Base-by-base conservation (phyloP, 2,797 vertebrate species). In the Sebastes iracundus region DNA sequence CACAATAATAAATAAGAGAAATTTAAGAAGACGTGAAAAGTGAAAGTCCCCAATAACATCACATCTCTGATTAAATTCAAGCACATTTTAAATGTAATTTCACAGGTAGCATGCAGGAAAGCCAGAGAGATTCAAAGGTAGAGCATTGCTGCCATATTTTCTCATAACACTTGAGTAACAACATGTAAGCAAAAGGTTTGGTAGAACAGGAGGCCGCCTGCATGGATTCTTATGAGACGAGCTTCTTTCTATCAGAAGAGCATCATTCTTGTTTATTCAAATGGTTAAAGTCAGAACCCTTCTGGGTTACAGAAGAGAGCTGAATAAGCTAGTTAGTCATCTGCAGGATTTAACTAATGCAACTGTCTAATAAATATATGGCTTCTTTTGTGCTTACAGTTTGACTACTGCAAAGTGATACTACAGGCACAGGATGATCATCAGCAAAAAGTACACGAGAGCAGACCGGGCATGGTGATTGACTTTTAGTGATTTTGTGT, bases 171-270 rank as follows among this genome's bases (percentile, higher is more conserved):
- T 7, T 2, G 18, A 68, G 46, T 72, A 77, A 60, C 4, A 75
- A 70, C 20, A 23, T 16, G 11, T 5, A n/a, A 72, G 67, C 52
- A 74, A 35, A 75, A 59, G 67, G 58, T 83, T 80, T 83, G 82
- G 82, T 69, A 87, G 80, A 75, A 73, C 70, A 84, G 84, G 42
- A 81, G 77, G 52, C 13, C 1, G 2, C 58, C 55, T 72, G 71
- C 7, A 42, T 59, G 28, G 38, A 59, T 35, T 67, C 18, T 58
- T 79, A 33, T 20, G 7, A 1, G 52, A 55, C 1, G 22, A 52
- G 6, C 4, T 72, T 52, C 22, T 93, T 92, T 96, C 12, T 14
- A 67, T 65, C 6, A n/a, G 2, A 74, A 13, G 30, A 71, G 71
- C 22, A 66, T 33, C 63, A 65, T n/a, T 85, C 20, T 18, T 33